A percentile compares a stretch with the other conserved stretches of the same genome.
These are phyloP conservation scores for Acrocera orbiculus DNA, from an alignment of 2,888 invertebrate genomes.

Conservation along the genomic window DNA sequence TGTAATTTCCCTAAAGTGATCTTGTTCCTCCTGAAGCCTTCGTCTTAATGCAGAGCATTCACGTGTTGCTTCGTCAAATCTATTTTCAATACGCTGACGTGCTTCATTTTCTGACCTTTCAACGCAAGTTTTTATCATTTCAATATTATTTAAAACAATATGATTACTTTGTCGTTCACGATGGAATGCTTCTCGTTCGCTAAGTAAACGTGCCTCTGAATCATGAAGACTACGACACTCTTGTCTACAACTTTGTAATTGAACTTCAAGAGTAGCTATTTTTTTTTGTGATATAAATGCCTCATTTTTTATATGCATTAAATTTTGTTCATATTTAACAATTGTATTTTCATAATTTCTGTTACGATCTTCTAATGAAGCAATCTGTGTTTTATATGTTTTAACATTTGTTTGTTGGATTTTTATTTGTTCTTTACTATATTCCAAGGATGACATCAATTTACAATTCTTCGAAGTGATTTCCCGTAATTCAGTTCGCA, in stretches of 20 bases:
- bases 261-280: constrained; percentile 57
- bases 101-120: constrained; percentile 72
- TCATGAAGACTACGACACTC: constrained; percentile 64
- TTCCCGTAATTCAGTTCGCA: constrained; percentile 58
- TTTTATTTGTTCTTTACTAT: constrained; percentile 68
- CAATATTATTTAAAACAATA: constrained; percentile 64
- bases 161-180: constrained; percentile 66
- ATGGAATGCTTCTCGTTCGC: constrained; percentile 63
- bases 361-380: constrained; percentile 69
- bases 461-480: constrained; percentile 62
- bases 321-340: constrained; percentile 71
- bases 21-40: constrained; percentile 67
- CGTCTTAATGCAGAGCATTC: constrained; percentile 63
- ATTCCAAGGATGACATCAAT: constrained; percentile 63
- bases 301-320: constrained; percentile 61
- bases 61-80: constrained; percentile 56
- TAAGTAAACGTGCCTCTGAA: constrained; percentile 54
- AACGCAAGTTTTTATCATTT: constrained; percentile 73
- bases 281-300: constrained; percentile 53
- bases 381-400: constrained; percentile 73
- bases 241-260: constrained; percentile 51
- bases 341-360: constrained; percentile 63
- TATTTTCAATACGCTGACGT: constrained; percentile 52
- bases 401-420: constrained; percentile 52
- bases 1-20: constrained; percentile 54